These are phyloP conservation scores for Acanthaster planci DNA, from an alignment of 35 echinoderm and acorn worm species.

Conservation along the genomic window DNA sequence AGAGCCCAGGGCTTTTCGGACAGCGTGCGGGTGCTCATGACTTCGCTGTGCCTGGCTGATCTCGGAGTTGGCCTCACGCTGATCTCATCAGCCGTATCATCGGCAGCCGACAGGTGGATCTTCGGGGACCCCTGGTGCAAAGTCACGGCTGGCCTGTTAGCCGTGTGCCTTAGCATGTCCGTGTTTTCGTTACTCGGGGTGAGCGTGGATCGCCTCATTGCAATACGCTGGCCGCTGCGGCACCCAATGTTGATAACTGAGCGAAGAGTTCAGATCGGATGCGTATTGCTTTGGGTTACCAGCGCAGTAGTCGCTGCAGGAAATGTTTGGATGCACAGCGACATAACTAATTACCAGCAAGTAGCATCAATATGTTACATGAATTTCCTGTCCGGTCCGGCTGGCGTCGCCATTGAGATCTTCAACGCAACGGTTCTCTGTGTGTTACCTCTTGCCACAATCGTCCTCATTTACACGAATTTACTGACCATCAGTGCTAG, in stretches of 20 bases:
- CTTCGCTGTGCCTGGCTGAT: slow-evolving; percentile 1
- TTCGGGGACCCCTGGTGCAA: slow-evolving; percentile 5
- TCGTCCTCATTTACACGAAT: background rate
- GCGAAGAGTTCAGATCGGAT: slow-evolving; percentile 3
- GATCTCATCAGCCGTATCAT: background rate
- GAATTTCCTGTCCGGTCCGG: background rate
- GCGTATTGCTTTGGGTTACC: background rate
- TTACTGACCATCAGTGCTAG: background rate
- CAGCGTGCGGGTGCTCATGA: background rate
- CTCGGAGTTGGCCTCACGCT: slow-evolving; percentile 8
- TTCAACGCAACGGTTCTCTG: background rate
- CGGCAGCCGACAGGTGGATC: background rate
- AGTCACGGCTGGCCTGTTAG: slow-evolving; percentile 2
- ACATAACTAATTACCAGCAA: background rate
- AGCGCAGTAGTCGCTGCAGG: background rate
- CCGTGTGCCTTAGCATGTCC: background rate
- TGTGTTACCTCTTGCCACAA: background rate
- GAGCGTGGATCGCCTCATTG: background rate
- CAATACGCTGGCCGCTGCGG: background rate
- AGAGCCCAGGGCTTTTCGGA: background rate
- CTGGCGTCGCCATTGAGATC: background rate
- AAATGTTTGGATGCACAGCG: background rate
- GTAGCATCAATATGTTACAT: background rate
- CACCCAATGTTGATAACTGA: background rate
- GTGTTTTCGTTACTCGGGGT: background rate